Percentiles rank a stretch among this genome's conserved stretches.
Evolutionary conservation across 2,797 vertebrate species (phyloP).

Genomic region (Poecilia picta): DNA sequence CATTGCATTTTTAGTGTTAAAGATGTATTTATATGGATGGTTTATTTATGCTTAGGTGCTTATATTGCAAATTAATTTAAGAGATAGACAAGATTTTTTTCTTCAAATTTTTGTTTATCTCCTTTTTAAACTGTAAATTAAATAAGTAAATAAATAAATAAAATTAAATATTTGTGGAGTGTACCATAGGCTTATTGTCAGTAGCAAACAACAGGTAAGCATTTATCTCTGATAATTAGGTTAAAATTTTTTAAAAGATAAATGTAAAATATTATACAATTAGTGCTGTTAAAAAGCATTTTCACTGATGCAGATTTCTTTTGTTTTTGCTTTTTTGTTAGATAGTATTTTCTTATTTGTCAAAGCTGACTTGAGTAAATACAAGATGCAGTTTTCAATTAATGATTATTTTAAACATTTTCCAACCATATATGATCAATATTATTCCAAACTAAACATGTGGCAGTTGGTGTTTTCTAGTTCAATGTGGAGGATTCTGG

Average conservation of each 20-base stretch:
- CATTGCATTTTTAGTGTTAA: too few species aligned
- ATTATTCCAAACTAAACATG: not conserved
- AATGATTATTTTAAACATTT: not conserved
- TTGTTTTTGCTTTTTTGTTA: not conserved
- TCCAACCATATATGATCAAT: not conserved
- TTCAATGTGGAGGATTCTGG: not conserved
- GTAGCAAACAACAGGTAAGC: not conserved
- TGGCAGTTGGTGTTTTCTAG: not conserved
- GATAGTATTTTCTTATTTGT: not conserved
- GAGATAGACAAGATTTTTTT: too few species aligned
- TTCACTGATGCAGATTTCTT: not conserved
- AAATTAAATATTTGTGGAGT: not conserved
- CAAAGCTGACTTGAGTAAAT: not conserved
- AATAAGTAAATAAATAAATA: too few species aligned
- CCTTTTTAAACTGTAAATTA: too few species aligned
- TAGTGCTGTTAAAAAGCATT: not conserved
- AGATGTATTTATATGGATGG: too few species aligned
- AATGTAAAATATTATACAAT: not conserved
- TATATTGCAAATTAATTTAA: too few species aligned
- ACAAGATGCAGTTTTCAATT: not conserved
- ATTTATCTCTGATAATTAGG: not conserved
- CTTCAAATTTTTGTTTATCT: too few species aligned
- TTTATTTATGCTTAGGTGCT: too few species aligned
- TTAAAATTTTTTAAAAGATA: not conserved
- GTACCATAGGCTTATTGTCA: not conserved